Percentiles rank a stretch among this genome's conserved stretches.
phyloP scores from a whole-genome alignment of 92 coral and sea anemone genomes.

The Umimayanthus kanabou region DNA sequence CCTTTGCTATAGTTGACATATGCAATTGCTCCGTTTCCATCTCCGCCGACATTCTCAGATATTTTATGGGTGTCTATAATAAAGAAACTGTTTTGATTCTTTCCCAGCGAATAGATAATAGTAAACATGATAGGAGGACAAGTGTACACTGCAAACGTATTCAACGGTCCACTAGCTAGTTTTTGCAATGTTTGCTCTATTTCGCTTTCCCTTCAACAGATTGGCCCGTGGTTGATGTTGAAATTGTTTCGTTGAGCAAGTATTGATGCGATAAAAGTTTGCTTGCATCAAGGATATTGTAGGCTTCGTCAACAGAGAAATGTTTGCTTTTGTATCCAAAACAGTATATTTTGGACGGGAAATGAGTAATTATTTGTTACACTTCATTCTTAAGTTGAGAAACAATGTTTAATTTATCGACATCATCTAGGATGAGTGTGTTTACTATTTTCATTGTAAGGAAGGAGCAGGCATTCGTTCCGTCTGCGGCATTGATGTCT shows the following conservation, averaged over 20 bases:
- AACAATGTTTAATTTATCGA: conserved; percentile 3
- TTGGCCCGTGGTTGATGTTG: not conserved
- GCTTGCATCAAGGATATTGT: conserved; percentile 5
- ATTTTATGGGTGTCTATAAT: conserved; percentile 22
- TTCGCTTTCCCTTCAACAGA: conserved; percentile 2
- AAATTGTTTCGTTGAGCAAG: not conserved
- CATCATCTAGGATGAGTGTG: not conserved
- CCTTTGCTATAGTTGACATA: not conserved
- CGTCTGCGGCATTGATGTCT: conserved; percentile 37
- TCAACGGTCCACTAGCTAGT: not conserved
- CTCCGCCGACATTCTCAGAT: conserved; percentile 31
- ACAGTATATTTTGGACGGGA: conserved; percentile 44
- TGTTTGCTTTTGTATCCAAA: conserved; percentile 38
- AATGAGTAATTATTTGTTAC: conserved; percentile 24
- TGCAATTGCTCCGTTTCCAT: conserved; percentile 6
- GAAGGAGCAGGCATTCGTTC: conserved; percentile 52
- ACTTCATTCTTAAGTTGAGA: conserved; percentile 39
- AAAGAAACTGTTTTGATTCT: conserved; percentile 1
- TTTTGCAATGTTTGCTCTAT: not conserved
- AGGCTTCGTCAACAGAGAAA: conserved; percentile 47
- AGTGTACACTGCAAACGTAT: conserved; percentile 40
- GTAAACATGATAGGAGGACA: conserved; percentile 36
- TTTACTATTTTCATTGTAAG: conserved; percentile 32
- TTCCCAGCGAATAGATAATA: not conserved
- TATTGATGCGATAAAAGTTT: conserved; percentile 6